Evolutionary conservation across 1,140 invertebrate genomes (phyloP).

Genomic region (Steinernema feltiae): DNA sequence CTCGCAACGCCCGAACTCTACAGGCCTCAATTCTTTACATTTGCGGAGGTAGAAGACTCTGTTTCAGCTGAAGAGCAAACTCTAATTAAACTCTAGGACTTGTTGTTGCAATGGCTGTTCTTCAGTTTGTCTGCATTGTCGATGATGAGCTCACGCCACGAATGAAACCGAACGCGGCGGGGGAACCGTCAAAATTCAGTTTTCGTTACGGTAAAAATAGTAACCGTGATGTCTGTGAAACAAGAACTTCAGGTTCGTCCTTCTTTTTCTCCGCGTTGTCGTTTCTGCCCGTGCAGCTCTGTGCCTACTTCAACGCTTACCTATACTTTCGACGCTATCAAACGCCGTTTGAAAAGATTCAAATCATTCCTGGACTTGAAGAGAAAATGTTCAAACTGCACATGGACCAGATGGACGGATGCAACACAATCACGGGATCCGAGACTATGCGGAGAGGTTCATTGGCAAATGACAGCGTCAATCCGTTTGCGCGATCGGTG

Average conservation of each 20-base stretch:
- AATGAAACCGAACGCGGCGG: slow-evolving; percentile 44
- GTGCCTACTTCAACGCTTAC: slow-evolving; percentile 38
- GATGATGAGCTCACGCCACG: slow-evolving; percentile 42
- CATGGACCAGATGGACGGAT: slow-evolving; percentile 34
- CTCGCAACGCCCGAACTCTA: slow-evolving; percentile 26
- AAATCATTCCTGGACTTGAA: slow-evolving; percentile 40
- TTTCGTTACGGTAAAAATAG: slow-evolving; percentile 30
- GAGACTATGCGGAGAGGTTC: slow-evolving; percentile 26
- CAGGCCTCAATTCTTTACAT: slow-evolving; percentile 31
- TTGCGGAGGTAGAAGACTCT: too few species aligned
- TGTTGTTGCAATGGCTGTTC: slow-evolving; percentile 35
- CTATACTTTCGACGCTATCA: slow-evolving; percentile 37
- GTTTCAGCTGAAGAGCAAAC: too few species aligned
- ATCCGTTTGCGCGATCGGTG: neutral
- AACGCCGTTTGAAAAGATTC: slow-evolving; percentile 32
- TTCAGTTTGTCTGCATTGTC: slow-evolving; percentile 45
- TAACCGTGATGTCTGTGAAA: neutral
- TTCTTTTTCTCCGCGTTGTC: slow-evolving; percentile 40
- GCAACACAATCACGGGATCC: slow-evolving; percentile 24
- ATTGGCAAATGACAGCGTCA: slow-evolving; percentile 9
- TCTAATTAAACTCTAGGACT: slow-evolving; percentile 26
- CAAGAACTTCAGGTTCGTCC: slow-evolving; percentile 23
- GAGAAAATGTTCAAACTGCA: slow-evolving; percentile 32
- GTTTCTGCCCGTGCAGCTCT: slow-evolving; percentile 39
- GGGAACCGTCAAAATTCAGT: slow-evolving; percentile 38